Evolutionary conservation across 2,797 vertebrate species (phyloP), one percentile per base, ranked within the genome.

Genomic region (Acrossocheilus fasciatus): DNA sequence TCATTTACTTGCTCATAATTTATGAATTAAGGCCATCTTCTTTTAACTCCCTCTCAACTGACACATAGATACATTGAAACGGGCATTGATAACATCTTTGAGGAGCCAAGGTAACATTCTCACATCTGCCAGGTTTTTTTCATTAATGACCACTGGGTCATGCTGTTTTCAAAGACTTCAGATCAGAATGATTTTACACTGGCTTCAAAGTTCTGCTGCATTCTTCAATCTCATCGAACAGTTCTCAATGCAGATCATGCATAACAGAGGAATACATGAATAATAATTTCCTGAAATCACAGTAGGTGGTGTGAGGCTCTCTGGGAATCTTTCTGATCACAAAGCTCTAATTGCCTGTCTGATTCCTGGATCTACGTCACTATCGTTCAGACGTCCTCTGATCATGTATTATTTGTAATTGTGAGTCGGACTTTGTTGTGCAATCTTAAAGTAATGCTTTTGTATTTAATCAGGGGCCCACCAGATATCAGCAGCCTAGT

Each of bases 401-500:
- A 85, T 82, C 50, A 54, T 43, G 64, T 82, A 36, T 83, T 80
- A 76, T 59, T 83, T 80, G 57, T 54, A 36, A 34, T 45, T 41
- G 45, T 15, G 20, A 45, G 66, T 83, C 57, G 69, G 79, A 84
- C 81, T 81, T 84, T 81, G 43, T 74, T 66, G 70, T 36, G 10
- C 0, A 14, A 34, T 77, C 70, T 84, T 88, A 34, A 80, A 86
- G 26, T 54, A 50, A 41, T 72, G 36, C 2, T 41, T 87, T 80
- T 70, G 45, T 84, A 73, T 86, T 90, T 88, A 92, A 89, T 86
- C 91, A 98, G 97, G 91, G 96, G 96, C 14, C 96, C 96, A 85
- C 93, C 97, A 69, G 97, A 98, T 89, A 95, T 97, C 90, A 96
- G 95, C 93, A 97, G 95, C 91, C 92, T 98, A 90, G 97, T 98